Evolutionary conservation across 2,888 invertebrate species (phyloP).

Genomic region (Trichacis sp.): DNA sequence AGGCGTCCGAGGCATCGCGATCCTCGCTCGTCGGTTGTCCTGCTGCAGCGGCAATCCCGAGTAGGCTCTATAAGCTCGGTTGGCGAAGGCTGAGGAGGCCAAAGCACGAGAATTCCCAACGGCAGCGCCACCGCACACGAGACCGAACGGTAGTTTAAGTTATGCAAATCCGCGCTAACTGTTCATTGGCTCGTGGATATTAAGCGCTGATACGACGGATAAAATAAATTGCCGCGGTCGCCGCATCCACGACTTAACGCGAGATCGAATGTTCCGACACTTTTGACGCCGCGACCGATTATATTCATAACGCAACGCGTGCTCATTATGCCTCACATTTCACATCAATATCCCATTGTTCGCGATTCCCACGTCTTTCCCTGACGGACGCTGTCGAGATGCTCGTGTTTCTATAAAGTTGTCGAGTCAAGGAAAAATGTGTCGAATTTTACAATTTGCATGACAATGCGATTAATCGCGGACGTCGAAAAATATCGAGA

Average conservation of each 20-base stretch:
- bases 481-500: no score
- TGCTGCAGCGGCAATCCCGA: no score
- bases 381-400: no score
- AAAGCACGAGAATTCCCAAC: conserved; percentile 40
- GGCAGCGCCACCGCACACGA: conserved; percentile 24
- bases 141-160: conserved; percentile 44
- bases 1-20: conserved; percentile 34
- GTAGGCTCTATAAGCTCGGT: no score
- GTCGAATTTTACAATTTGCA: conserved; percentile 17
- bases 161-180: conserved; percentile 51
- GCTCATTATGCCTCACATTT: no score
- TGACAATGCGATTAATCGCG: no score
- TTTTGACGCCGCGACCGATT: background rate
- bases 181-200: conserved; percentile 47
- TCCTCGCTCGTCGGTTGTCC: conserved; percentile 27
- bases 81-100: no score
- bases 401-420: no score
- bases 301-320: background rate
- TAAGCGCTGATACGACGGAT: conserved; percentile 41
- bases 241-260: conserved; percentile 16
- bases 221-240: conserved; percentile 35
- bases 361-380: conserved; percentile 1
- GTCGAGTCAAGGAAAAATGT: conserved; percentile 2
- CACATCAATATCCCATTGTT: no score
- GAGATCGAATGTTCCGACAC: conserved; percentile 14